phyloP scores from a whole-genome alignment of 2,888 invertebrate species.

The Notocelia uddmanniana region DNA sequence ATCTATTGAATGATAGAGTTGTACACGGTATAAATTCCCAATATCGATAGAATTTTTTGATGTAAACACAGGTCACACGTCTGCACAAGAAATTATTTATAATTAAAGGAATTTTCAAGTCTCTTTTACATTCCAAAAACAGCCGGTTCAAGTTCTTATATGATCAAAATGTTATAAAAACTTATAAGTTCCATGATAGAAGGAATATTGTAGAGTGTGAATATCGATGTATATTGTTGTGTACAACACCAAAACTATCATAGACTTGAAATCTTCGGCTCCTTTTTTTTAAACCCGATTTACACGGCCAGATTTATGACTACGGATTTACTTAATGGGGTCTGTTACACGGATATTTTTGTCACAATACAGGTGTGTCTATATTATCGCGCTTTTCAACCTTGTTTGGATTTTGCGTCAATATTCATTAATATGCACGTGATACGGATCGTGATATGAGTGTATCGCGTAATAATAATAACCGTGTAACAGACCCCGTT shows the following conservation, averaged over 20 bases:
- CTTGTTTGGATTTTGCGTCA: too few species aligned
- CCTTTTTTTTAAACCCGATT: neutral
- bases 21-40: neutral
- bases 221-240: neutral
- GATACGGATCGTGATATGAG: too few species aligned
- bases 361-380: too few species aligned
- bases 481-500: too few species aligned
- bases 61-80: too few species aligned
- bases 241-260: slow-evolving; percentile 10
- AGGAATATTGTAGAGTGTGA: neutral
- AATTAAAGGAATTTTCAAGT: too few species aligned
- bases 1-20: slow-evolving; percentile 28
- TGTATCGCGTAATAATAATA: too few species aligned
- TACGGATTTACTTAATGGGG: too few species aligned
- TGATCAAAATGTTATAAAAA: neutral
- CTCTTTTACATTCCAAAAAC: neutral
- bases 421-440: too few species aligned
- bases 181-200: neutral
- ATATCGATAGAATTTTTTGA: neutral
- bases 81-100: too few species aligned
- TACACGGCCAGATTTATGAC: neutral
- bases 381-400: too few species aligned
- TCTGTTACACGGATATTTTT: too few species aligned
- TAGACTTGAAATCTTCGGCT: neutral
- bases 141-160: neutral